Base-by-base conservation (phyloP, 2,113 vertebrate species). In the Macquaria australasica region DNA sequence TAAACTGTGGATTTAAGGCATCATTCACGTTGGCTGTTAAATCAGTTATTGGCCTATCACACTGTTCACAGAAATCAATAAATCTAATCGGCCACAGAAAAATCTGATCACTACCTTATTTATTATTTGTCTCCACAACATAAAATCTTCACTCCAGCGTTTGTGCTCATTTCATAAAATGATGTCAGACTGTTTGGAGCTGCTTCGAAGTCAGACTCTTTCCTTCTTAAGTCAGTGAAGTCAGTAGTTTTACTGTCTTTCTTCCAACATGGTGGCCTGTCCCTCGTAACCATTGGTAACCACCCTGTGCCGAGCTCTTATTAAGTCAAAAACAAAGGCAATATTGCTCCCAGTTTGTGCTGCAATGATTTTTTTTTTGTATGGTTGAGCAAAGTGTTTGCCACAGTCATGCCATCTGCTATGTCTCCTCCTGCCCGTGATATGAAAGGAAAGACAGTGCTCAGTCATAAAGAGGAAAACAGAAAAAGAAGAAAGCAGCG, bases 351-450 rank as follows among this genome's bases (percentile, higher is more conserved):
- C 89, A 83, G 85, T 91, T 91, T 86, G 83, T 86, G 77, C 71
- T 59, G 60, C 86, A 62, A 41, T 70, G 45, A 60, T 87, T 67
- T 75, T 79, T 81, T 74, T 88, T 71, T 73, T 82, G 45, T n/a
- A 73, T 85, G 79, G 82, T 90, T 84, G 84, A 90, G 85, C 66
- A 87, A 92, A 93, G 93, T 89, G 89, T 92, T 87, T 86, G 90
- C 88, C 67, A 88, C 92, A 92, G 88, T 94, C 88, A 59, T 41
- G 89, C 92, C 93, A 94, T 94, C 93, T 93, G 93, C 83, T 77
- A 20, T 41, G 81, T 87, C 87, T 92, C 84, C 90, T 86, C 76
- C 82, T 85, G 91, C 87, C 86, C 80, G n/a, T 69, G 48, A 58
- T 68, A 79, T 45, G 68, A 85, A 74, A 82, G 56, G 20, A 85